phyloP scores from a whole-genome alignment of 2,888 invertebrate genomes.

The Aporophyla nigra region DNA sequence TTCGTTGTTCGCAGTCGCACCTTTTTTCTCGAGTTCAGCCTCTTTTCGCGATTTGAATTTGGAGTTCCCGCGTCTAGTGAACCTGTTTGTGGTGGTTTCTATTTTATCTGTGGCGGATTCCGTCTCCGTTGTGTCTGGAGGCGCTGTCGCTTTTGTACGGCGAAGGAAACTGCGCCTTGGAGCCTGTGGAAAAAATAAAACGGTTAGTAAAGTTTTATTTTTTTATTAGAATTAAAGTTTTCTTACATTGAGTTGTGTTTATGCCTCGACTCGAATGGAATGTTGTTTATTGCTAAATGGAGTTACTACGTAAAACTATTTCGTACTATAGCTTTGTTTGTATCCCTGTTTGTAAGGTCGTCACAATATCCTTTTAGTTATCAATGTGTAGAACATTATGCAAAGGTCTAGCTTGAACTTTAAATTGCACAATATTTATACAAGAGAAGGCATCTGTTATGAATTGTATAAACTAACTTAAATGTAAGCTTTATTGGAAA shows the following conservation, averaged over 20 bases:
- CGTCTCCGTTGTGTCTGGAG: slow-evolving; percentile 77
- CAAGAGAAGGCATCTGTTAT: slow-evolving; percentile 45
- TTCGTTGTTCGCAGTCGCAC: slow-evolving; percentile 68
- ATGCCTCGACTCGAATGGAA: slow-evolving; percentile 58
- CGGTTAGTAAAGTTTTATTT: slow-evolving; percentile 58
- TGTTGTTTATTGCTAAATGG: slow-evolving; percentile 52
- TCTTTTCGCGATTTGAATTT: slow-evolving; percentile 75
- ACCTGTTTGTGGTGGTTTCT: slow-evolving; percentile 80
- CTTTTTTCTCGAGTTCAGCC: slow-evolving; percentile 73
- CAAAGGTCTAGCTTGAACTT: slow-evolving; percentile 47
- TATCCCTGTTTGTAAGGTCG: slow-evolving; percentile 48
- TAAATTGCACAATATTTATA: slow-evolving; percentile 56
- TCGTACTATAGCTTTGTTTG: slow-evolving; percentile 33
- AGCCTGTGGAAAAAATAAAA: slow-evolving; percentile 75
- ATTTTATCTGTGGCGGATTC: slow-evolving; percentile 72
- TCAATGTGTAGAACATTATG: slow-evolving; percentile 38
- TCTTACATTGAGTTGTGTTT: slow-evolving; percentile 11
- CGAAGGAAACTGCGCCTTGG: slow-evolving; percentile 83
- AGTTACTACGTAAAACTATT: slow-evolving; percentile 27
- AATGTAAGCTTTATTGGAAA: slow-evolving; percentile 12
- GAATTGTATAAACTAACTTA: slow-evolving; percentile 1
- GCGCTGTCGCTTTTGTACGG: slow-evolving; percentile 84
- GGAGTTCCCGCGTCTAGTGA: slow-evolving; percentile 73
- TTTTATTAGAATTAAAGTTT: slow-evolving; percentile 24
- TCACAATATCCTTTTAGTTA: slow-evolving; percentile 53